Conservation (phyloP, 2,113 vertebrate species). For the Platycercus adscitus region DNA sequence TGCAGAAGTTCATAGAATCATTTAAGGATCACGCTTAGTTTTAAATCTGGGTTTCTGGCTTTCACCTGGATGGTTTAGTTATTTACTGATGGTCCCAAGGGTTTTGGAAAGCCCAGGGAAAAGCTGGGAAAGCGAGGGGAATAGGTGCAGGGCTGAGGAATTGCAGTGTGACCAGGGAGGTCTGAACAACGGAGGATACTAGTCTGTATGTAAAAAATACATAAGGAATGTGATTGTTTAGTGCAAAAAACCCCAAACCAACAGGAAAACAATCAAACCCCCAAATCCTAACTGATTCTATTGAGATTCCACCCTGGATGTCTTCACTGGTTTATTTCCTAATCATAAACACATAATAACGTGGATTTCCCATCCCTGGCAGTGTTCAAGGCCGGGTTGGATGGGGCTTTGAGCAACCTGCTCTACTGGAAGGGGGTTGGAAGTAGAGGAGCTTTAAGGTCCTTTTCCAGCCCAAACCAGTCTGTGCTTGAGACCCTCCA, state of each 20-base stretch:
- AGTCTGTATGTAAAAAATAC: background rate
- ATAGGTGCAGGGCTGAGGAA: background rate
- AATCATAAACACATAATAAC: background rate
- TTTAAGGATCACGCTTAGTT: background rate
- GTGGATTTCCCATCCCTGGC: background rate
- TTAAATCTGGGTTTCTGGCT: background rate
- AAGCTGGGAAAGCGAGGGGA: background rate
- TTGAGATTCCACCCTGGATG: background rate
- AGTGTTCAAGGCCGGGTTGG: background rate
- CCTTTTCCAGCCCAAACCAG: background rate
- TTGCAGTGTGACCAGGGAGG: background rate
- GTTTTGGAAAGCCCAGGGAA: background rate
- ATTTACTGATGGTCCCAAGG: background rate
- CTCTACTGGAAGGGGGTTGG: background rate
- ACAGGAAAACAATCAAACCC: background rate
- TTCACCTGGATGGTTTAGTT: background rate
- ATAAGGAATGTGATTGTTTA: accelerated
- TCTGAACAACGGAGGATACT: background rate
- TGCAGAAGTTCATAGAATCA: background rate
- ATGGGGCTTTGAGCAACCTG: background rate
- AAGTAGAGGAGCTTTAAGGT: background rate
- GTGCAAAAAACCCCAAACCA: background rate
- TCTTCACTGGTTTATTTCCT: background rate
- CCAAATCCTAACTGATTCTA: background rate
- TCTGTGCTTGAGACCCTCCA: background rate